phyloP scores from a whole-genome alignment of 1,140 invertebrate species.

The Aphaenogaster ashmeadi region DNA sequence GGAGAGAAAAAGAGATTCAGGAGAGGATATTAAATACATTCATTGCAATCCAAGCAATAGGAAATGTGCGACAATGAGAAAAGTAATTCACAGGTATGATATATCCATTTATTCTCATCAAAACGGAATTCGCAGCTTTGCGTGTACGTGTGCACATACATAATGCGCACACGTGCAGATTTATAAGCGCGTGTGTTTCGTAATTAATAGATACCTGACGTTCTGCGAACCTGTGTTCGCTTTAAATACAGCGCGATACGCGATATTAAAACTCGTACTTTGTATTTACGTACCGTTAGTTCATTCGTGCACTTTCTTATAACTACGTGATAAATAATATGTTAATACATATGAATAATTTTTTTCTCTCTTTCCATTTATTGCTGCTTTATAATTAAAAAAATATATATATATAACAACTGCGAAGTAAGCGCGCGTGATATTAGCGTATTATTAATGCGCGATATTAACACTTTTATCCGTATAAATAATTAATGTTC shows the following conservation, averaged over 20 bases:
- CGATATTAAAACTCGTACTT: slow-evolving; percentile 24
- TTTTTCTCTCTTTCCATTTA: not conserved
- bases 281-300: slow-evolving; percentile 28
- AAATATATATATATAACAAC: not conserved
- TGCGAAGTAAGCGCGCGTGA: slow-evolving; percentile 7
- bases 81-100: slow-evolving; percentile 43
- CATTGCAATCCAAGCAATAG: slow-evolving; percentile 20
- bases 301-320: slow-evolving; percentile 20
- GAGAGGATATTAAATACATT: slow-evolving; percentile 42
- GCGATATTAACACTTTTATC: slow-evolving; percentile 14
- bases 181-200: not conserved
- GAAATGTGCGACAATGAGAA: slow-evolving; percentile 36
- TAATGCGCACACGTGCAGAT: not conserved
- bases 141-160: not conserved
- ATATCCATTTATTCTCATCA: slow-evolving; percentile 52
- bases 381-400: not conserved
- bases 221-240: not conserved
- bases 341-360: slow-evolving; percentile 12
- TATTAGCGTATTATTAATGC: slow-evolving; percentile 19
- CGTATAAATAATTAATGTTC: not conserved
- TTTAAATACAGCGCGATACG: slow-evolving; percentile 19
- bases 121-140: slow-evolving; percentile 2
- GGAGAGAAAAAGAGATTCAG: not conserved
- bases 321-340: slow-evolving; percentile 11
- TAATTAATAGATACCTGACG: slow-evolving; percentile 48